Percentiles rank a stretch among this genome's conserved stretches.
Evolutionary conservation across 2,888 invertebrate genomes (phyloP).

Genomic region (Apomyelois bistriatella): DNA sequence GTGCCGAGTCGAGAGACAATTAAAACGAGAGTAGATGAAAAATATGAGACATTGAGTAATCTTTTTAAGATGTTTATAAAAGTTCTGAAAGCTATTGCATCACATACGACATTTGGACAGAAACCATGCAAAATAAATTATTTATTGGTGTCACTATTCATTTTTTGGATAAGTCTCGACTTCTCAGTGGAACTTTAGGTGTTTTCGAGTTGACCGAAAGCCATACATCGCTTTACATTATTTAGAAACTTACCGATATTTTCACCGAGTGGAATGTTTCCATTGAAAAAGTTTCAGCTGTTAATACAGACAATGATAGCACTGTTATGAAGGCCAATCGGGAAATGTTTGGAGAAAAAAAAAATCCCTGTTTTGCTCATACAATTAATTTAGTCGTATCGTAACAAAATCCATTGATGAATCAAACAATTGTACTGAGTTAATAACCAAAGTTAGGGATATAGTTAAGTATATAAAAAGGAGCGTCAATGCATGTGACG

Average conservation of each 20-base stretch:
- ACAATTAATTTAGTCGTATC: conserved; percentile 21
- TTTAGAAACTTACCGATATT: conserved; percentile 20
- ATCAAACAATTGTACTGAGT: too few species aligned
- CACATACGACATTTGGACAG: conserved; percentile 2
- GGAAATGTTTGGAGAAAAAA: conserved; percentile 16
- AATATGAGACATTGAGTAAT: too few species aligned
- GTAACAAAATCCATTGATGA: too few species aligned
- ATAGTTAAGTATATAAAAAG: too few species aligned
- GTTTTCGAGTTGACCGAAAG: conserved; percentile 18
- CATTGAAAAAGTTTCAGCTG: conserved; percentile 24
- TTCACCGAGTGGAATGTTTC: conserved; percentile 19
- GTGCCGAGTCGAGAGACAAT: too few species aligned
- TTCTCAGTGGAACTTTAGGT: conserved; percentile 16
- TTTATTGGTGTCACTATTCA: conserved; percentile 19
- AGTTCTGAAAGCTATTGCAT: conserved; percentile 10
- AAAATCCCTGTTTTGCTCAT: conserved; percentile 21
- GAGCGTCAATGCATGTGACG: too few species aligned
- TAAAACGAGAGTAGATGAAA: too few species aligned
- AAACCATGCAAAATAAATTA: conserved; percentile 19
- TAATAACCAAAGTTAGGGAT: too few species aligned
- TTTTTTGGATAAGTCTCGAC: conserved; percentile 17
- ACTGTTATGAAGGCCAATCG: too few species aligned
- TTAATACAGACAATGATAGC: too few species aligned
- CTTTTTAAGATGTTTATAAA: neutral
- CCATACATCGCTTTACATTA: conserved; percentile 18